Percentiles rank a stretch among this genome's conserved stretches.
Evolutionary conservation across 2,888 invertebrate species (phyloP).

Genomic region (Lasioglossum lativentre): DNA sequence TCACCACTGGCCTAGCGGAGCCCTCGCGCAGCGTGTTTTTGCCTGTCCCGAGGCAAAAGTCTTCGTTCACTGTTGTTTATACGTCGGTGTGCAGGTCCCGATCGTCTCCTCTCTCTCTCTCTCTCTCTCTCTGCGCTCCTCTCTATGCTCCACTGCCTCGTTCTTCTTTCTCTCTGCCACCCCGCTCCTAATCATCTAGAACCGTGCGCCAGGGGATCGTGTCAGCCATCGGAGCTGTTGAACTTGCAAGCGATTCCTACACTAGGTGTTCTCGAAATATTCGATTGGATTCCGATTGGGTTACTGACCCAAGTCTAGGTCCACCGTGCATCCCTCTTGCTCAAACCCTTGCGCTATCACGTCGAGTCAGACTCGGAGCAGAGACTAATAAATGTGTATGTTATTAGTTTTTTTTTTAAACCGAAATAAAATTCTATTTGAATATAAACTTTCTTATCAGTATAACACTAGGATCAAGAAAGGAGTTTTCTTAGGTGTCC

Average conservation of each 20-base stretch:
- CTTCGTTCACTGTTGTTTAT: conserved; percentile 7
- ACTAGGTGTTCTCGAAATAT: neutral
- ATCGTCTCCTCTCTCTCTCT: conserved; percentile 25
- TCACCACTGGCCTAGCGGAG: neutral
- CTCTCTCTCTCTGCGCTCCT: conserved; percentile 24
- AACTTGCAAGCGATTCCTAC: neutral
- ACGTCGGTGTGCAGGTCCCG: neutral
- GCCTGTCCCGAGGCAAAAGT: neutral
- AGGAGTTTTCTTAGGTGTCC: too few relatives aligned
- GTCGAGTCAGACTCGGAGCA: too few relatives aligned
- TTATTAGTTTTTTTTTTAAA: too few relatives aligned
- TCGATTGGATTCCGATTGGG: neutral
- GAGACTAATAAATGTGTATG: too few relatives aligned
- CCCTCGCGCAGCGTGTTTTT: neutral
- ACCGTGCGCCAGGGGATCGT: neutral
- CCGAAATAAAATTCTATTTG: too few relatives aligned
- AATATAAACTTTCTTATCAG: too few relatives aligned
- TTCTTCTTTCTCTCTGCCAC: conserved; percentile 8
- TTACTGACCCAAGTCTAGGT: neutral
- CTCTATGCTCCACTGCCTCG: neutral
- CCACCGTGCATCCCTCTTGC: neutral
- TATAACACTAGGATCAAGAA: too few relatives aligned
- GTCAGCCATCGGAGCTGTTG: neutral
- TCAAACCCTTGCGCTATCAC: neutral
- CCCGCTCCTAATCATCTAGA: neutral